phyloP scores from a whole-genome alignment of 1,140 invertebrate species.

The Drosophila sp. region DNA sequence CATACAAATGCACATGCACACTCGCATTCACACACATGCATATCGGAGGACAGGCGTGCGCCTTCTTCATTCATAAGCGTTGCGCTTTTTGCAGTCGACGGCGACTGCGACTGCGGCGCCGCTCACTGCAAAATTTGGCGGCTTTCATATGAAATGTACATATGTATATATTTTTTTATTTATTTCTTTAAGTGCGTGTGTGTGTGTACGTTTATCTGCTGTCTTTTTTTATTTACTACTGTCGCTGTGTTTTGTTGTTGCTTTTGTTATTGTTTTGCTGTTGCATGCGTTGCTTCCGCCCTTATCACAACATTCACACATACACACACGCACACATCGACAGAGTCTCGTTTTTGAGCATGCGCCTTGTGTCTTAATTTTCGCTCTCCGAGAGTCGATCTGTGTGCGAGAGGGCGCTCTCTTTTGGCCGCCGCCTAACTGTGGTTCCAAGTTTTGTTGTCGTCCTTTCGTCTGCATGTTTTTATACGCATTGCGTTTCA shows the following conservation, averaged over 20 bases:
- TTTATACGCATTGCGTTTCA: conserved; percentile 79
- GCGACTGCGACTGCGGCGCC: conserved; percentile 14
- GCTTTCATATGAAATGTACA: conserved; percentile 44
- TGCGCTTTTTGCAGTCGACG: conserved; percentile 48
- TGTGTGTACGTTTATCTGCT: conserved; percentile 13
- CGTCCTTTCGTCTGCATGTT: conserved; percentile 70
- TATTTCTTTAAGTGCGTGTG: not conserved
- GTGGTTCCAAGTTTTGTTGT: conserved; percentile 53
- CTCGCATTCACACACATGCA: not conserved
- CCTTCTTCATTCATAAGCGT: conserved; percentile 58
- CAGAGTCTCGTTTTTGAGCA: conserved; percentile 43
- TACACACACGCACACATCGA: conserved; percentile 14
- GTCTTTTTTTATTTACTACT: conserved; percentile 30
- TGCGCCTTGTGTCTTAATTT: conserved; percentile 51
- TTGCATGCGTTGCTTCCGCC: conserved; percentile 52
- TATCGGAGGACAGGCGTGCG: conserved; percentile 37
- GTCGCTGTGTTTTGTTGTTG: conserved; percentile 23
- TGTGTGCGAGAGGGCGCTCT: conserved; percentile 25
- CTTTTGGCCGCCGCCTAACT: conserved; percentile 56
- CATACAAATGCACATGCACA: conserved; percentile 19
- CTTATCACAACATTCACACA: conserved; percentile 45
- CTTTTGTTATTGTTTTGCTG: conserved; percentile 47
- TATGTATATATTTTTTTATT: not conserved
- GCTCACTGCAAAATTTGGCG: conserved; percentile 50
- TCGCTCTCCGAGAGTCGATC: conserved; percentile 24